Conservation (phyloP, 2,797 vertebrate species). For the Sebastes matsubarae region DNA sequence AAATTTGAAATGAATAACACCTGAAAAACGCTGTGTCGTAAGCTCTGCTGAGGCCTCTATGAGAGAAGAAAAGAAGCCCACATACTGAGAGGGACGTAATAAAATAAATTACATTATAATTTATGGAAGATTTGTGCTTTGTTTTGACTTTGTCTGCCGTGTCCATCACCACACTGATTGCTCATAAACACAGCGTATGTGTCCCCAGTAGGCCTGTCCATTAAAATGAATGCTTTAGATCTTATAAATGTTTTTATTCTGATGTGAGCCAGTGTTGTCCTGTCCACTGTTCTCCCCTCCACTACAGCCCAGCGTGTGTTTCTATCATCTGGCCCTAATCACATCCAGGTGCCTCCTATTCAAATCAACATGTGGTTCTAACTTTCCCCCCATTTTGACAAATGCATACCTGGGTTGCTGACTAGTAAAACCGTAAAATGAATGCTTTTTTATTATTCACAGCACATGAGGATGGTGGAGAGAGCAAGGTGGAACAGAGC, state of each 20-base stretch:
- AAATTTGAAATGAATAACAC: constrained; percentile 2
- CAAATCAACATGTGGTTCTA: constrained; percentile 87
- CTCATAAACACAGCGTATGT: constrained; percentile 19
- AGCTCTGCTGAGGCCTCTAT: constrained; percentile 1
- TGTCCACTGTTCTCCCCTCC: constrained; percentile 41
- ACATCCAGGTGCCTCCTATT: constrained; percentile 81
- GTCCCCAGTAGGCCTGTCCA: constrained; percentile 39
- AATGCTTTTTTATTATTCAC: constrained; percentile 70
- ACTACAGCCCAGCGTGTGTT: constrained; percentile 46
- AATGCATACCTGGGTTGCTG: constrained; percentile 84
- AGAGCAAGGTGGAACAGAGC: constrained; percentile 60
- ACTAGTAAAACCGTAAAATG: constrained; percentile 79
- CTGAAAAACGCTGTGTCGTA: background rate
- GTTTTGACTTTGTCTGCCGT: constrained; percentile 33
- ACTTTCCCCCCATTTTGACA: constrained; percentile 79
- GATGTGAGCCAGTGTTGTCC: constrained; percentile 51
- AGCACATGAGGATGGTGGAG: constrained; percentile 69
- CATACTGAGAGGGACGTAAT: constrained; percentile 65
- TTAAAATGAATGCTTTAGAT: constrained; percentile 52
- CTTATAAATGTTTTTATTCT: constrained; percentile 46
- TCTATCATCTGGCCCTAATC: constrained; percentile 82
- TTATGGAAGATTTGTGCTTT: constrained; percentile 59
- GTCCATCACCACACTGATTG: constrained; percentile 38
- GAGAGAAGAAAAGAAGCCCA: constrained; percentile 33
- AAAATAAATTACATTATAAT: constrained; percentile 65